Conservation (phyloP, 2,888 invertebrate genomes). For the Calameuta idolon region DNA sequence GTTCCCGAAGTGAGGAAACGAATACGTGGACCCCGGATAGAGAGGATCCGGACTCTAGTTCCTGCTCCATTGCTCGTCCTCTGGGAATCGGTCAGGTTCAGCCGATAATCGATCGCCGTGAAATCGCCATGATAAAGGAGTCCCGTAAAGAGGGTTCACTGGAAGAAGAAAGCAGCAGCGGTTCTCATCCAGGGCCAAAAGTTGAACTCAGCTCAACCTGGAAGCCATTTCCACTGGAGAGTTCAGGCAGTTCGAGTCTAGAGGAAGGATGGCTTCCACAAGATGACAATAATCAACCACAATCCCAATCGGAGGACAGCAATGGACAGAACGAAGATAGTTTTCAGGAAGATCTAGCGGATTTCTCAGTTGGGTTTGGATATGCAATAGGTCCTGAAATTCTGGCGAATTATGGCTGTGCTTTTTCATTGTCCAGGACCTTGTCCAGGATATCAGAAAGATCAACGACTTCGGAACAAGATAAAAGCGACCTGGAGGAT, state of each 20-base stretch:
- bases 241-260: constrained; percentile 86
- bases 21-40: constrained; percentile 79
- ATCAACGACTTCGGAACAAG: constrained; percentile 88
- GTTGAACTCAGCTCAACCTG: constrained; percentile 83
- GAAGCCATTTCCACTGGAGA: constrained; percentile 86
- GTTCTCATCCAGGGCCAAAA: constrained; percentile 60
- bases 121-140: constrained; percentile 57
- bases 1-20: constrained; percentile 83
- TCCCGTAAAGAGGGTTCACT: constrained; percentile 48
- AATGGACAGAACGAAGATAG: constrained; percentile 66
- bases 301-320: constrained; percentile 59
- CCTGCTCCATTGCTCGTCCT: constrained; percentile 82
- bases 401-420: constrained; percentile 78
- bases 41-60: constrained; percentile 69
- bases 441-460: constrained; percentile 88
- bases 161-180: constrained; percentile 57
- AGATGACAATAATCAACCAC: constrained; percentile 67
- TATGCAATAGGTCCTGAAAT: constrained; percentile 80
- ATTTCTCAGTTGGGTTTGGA: constrained; percentile 80
- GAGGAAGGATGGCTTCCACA: constrained; percentile 87
- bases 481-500: constrained; percentile 86
- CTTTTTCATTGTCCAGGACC: constrained; percentile 81
- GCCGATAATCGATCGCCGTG: constrained; percentile 60
- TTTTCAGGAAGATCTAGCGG: constrained; percentile 81
- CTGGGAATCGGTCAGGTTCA: constrained; percentile 77